Conservation (phyloP, 2,888 invertebrate species). For the Andrena dorsata region DNA sequence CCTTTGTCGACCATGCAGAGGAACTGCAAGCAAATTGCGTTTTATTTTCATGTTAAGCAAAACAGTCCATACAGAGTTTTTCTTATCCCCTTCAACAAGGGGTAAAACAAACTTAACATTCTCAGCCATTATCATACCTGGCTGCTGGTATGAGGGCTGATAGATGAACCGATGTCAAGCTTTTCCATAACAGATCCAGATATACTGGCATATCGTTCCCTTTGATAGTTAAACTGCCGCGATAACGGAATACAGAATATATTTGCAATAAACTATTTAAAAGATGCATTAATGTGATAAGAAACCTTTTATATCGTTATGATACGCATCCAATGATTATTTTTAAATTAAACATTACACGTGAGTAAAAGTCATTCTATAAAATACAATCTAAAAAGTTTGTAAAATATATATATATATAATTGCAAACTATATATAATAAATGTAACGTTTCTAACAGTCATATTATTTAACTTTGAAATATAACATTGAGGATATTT, state of each 20-base stretch:
- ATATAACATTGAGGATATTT: background rate
- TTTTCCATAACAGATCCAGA: slow-evolving; percentile 93
- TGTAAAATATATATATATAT: slow-evolving; percentile 35
- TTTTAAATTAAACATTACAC: slow-evolving; percentile 19
- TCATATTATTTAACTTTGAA: background rate
- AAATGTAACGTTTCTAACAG: slow-evolving; percentile 14
- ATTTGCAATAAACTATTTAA: slow-evolving; percentile 54
- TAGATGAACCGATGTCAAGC: slow-evolving; percentile 91
- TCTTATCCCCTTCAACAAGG: slow-evolving; percentile 7
- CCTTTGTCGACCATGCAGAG: slow-evolving; percentile 53
- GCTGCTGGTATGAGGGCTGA: slow-evolving; percentile 91
- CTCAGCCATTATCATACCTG: slow-evolving; percentile 86
- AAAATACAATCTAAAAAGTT: background rate
- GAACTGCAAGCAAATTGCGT: slow-evolving; percentile 46
- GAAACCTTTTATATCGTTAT: slow-evolving; percentile 6
- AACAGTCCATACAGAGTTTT: slow-evolving; percentile 17
- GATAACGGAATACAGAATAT: slow-evolving; percentile 66
- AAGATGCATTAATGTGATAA: slow-evolving; percentile 17
- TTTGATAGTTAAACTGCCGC: slow-evolving; percentile 90
- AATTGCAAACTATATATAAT: slow-evolving; percentile 40
- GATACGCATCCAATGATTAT: background rate
- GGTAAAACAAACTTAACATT: slow-evolving; percentile 31
- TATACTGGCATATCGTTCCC: slow-evolving; percentile 94
- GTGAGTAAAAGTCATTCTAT: slow-evolving; percentile 6
- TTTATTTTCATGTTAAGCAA: slow-evolving; percentile 39